A percentile compares a stretch with the other conserved stretches of the same genome.
phyloP scores from a whole-genome alignment of 2,888 invertebrate genomes.

The Stenurella melanura region DNA sequence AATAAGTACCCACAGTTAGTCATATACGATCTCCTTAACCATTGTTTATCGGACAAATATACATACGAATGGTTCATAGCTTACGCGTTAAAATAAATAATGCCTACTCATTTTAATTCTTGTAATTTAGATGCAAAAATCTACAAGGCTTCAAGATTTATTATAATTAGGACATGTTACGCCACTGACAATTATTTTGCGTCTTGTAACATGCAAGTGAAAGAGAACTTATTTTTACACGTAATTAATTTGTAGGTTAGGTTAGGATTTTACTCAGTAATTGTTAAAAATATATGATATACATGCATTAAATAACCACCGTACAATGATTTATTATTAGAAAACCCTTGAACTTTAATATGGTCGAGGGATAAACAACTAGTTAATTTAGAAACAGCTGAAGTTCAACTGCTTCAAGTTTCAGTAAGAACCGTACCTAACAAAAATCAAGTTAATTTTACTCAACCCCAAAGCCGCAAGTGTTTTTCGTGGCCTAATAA shows the following conservation, averaged over 20 bases:
- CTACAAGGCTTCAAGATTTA: conserved; percentile 1
- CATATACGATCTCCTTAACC: too few species aligned
- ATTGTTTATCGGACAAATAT: too few species aligned
- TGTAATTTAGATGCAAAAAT: neutral
- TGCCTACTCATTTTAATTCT: neutral
- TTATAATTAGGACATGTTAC: conserved; percentile 18
- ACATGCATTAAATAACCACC: conserved; percentile 14
- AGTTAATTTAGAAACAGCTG: conserved; percentile 16
- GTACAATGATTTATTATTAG: conserved; percentile 25
- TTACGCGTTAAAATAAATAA: too few species aligned
- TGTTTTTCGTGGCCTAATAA: conserved; percentile 24
- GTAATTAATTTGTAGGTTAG: conserved; percentile 37
- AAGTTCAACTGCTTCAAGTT: neutral
- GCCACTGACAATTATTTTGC: conserved; percentile 43
- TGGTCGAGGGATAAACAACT: conserved; percentile 29
- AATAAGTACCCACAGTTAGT: too few species aligned
- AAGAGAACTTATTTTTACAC: conserved; percentile 30
- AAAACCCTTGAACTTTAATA: conserved; percentile 30
- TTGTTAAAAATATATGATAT: too few species aligned
- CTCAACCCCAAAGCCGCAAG: conserved; percentile 14
- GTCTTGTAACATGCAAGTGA: conserved; percentile 40
- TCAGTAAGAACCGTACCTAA: neutral
- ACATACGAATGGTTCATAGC: too few species aligned
- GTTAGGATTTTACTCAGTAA: neutral
- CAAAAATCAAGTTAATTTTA: conserved; percentile 23